Base-by-base conservation (phyloP, 2,113 vertebrate genomes). In the Galeopterus variegatus region DNA sequence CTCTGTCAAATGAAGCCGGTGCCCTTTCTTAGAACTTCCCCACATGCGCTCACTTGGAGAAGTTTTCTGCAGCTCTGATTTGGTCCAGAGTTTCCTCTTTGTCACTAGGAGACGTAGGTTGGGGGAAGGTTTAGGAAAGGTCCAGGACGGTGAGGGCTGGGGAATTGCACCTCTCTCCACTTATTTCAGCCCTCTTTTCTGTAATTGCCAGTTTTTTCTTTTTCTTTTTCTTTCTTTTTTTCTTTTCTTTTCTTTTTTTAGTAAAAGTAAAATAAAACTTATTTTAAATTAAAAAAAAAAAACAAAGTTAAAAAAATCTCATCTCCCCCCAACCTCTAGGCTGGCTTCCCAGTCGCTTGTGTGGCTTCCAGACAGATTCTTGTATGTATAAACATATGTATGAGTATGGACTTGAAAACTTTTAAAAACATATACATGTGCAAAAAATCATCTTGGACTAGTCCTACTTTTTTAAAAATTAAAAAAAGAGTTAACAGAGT, bases 1-100 rank as follows among this genome's bases (percentile, higher is more conserved):
- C 21, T 41, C 23, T 72, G 19, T 60, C n/a, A 12, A 0, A 33
- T 28, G 33, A 21, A 73, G 3, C 33, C 8, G 17, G 45, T 19
- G 23, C 18, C 15, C 21, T 24, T 75, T 83, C 69, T 76, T 17
- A 50, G 62, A 89, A 96, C 56, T 93, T 87, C 19, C 21, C 45
- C 33, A 10, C 48, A 33, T 50, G 21, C 1, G 11, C 45, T 70
- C 76, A 3, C 50, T 48, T 31, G 41, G 36, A 87, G 24, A 58
- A 67, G 26, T 15, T 80, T 19, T 89, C n/a, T 23, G 36, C 24
- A 4, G 0, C 36, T 52, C 41, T 18, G 48, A 31, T 54, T 56
- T 3, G 2, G 2, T 69, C n/a, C 56, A 14, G 45, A 0, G 0
- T 33, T 48, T 54, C 21, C 31, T 33, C 23, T 45, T 45, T 14